phyloP scores from a whole-genome alignment of 1,140 invertebrate species.

The Formica selysi region DNA sequence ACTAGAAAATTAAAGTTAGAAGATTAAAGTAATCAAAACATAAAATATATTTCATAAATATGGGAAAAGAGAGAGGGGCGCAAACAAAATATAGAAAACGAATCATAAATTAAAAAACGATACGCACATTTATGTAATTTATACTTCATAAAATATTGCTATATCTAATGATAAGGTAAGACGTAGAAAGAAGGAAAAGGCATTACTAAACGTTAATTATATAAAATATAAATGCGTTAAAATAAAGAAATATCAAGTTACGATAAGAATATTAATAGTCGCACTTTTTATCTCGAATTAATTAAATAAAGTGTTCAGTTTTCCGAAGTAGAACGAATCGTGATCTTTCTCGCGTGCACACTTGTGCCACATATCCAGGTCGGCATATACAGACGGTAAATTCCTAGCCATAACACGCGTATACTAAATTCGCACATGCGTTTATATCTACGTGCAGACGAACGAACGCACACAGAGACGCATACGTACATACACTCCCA shows the following conservation, averaged over 20 bases:
- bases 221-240: not conserved
- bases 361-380: constrained; percentile 19
- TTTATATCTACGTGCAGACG: constrained; percentile 24
- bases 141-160: not conserved
- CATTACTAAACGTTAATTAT: constrained; percentile 1
- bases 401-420: constrained; percentile 13
- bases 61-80: too few relatives aligned
- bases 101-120: not conserved
- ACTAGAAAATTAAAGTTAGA: not conserved
- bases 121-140: not conserved
- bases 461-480: constrained; percentile 19
- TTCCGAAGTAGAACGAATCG: constrained; percentile 28
- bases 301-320: constrained; percentile 23
- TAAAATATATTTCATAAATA: not conserved
- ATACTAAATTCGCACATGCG: constrained; percentile 38
- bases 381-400: constrained; percentile 10
- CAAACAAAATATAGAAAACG: not conserved
- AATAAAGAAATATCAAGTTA: constrained; percentile 1
- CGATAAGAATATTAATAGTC: not conserved
- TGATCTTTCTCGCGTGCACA: constrained; percentile 44
- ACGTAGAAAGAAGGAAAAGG: too few relatives aligned
- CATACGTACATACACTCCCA: constrained; percentile 25
- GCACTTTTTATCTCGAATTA: constrained; percentile 12
- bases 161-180: too few relatives aligned
- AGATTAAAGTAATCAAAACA: not conserved